Base-by-base conservation (phyloP, 2,888 invertebrate genomes). In the Sarcophaga variegata region DNA sequence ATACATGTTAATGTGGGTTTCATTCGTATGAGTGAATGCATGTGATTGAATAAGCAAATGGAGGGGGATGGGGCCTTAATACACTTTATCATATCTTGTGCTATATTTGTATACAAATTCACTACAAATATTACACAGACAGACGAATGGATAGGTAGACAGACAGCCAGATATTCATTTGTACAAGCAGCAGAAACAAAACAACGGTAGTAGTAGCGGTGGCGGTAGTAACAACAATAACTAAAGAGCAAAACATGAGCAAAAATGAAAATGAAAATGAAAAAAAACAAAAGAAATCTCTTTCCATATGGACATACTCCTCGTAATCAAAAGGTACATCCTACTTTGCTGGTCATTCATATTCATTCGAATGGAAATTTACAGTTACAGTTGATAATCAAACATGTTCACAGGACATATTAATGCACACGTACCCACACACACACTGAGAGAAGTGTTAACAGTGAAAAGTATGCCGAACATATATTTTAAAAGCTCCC, bases 371-470 rank as follows among this genome's bases (percentile, higher is more conserved):
- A 87, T 87, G 87, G 84, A 87, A 87, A 84, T 87, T 81, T 82
- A 84, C 87, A 87, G 87, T 84, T 84, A 84, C 87, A 87, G 79
- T 84, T 54, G 84, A 87, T 84, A 87, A 87, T 87, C 86, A 80
- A 74, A 81, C 37, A 76, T 80, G 64, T 79, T 49, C 25, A 63
- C 20, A 72, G n/a, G 12, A 11, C 63, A 77, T 45, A 78, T 25
- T 59, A 22, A 66, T 14, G 20, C 20, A 75, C 20, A 71, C 25
- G 8, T 14, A 20, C 2, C 63, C 17, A 67, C 69, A 69, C 2
- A 22, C 14, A 45, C 17, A 72, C 60, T 54, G 10, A 76, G 2
- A 64, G 11, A 59, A 22, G 4, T 4, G 5, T 66, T 17, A 20
- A 14, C 54, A 14, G 54, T 14, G 3, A 54, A 54, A 17, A 37